These are phyloP conservation scores for Limnephilus marmoratus DNA, from an alignment of 2,888 invertebrate genomes.

Conservation along the genomic window DNA sequence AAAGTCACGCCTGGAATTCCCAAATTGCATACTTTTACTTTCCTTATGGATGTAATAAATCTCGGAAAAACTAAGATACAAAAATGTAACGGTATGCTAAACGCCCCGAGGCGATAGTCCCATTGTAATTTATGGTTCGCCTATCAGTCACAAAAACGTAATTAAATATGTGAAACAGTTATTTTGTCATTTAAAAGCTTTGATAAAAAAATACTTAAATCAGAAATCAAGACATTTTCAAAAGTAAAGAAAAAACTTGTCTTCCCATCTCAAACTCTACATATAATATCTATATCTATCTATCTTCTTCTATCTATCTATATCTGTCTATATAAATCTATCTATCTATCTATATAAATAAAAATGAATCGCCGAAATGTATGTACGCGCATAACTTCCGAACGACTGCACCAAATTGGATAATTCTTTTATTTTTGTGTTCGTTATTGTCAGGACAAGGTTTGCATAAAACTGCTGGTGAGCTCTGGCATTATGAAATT, in stretches of 20 bases:
- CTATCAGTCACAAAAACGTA: neutral
- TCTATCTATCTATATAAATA: no score
- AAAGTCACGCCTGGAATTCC: constrained; percentile 35
- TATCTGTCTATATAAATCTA: no score
- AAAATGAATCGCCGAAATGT: no score
- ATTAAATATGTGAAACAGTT: neutral
- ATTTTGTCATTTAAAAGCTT: neutral
- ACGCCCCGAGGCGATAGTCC: neutral
- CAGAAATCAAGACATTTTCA: neutral
- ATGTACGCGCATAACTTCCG: no score
- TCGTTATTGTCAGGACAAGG: no score
- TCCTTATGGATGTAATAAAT: constrained; percentile 35
- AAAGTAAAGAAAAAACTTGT: neutral
- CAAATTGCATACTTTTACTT: constrained; percentile 46
- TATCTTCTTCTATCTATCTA: no score
- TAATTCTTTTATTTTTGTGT: no score
- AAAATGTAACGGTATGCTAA: constrained; percentile 11
- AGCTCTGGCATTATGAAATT: no score
- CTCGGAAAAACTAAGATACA: constrained; percentile 5
- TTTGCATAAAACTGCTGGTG: no score
- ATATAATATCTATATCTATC: no score
- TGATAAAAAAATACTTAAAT: neutral
- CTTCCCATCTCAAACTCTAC: no score
- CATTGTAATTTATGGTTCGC: neutral
- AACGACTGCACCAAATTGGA: no score